A percentile compares a stretch with the other conserved stretches of the same genome.
Evolutionary conservation across 2,888 invertebrate species (phyloP).

Genomic region (Drosophila tripunctata): DNA sequence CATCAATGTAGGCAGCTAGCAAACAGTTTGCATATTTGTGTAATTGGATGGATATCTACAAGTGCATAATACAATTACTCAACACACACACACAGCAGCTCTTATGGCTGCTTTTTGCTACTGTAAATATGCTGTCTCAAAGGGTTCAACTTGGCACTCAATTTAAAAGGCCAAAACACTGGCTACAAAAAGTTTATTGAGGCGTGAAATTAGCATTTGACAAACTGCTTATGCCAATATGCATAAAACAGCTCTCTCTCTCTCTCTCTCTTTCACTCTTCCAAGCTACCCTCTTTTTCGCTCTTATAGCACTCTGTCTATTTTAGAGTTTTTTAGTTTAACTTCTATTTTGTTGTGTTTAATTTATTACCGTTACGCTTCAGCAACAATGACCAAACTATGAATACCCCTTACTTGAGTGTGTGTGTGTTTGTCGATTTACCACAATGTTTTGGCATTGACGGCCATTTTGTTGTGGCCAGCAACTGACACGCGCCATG

Average conservation of each 20-base stretch:
- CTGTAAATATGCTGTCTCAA: slow-evolving; percentile 20
- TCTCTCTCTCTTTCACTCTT: background rate
- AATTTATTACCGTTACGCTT: slow-evolving; percentile 73
- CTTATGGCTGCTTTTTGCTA: background rate
- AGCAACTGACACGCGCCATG: slow-evolving; percentile 65
- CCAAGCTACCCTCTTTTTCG: too few relatives aligned
- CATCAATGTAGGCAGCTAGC: slow-evolving; percentile 8
- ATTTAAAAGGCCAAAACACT: slow-evolving; percentile 20
- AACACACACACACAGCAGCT: slow-evolving; percentile 3
- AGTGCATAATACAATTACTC: slow-evolving; percentile 14
- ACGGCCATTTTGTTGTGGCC: slow-evolving; percentile 74
- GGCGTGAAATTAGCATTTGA: slow-evolving; percentile 77
- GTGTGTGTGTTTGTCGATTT: slow-evolving; percentile 39
- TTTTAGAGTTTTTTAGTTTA: slow-evolving; percentile 2
- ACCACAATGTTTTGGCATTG: slow-evolving; percentile 73
- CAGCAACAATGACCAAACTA: slow-evolving; percentile 45
- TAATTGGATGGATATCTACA: slow-evolving; percentile 7
- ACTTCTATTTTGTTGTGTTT: slow-evolving; percentile 51
- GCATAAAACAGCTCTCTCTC: background rate
- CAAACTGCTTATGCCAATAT: slow-evolving; percentile 56
- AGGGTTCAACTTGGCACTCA: slow-evolving; percentile 25
- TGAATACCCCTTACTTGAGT: background rate
- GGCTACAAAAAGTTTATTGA: slow-evolving; percentile 41
- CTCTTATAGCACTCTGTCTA: background rate
- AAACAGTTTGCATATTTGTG: slow-evolving; percentile 11